These are phyloP conservation scores for Dendrolimus punctatus DNA, from an alignment of 1,140 invertebrate genomes.

Conservation along the genomic window DNA sequence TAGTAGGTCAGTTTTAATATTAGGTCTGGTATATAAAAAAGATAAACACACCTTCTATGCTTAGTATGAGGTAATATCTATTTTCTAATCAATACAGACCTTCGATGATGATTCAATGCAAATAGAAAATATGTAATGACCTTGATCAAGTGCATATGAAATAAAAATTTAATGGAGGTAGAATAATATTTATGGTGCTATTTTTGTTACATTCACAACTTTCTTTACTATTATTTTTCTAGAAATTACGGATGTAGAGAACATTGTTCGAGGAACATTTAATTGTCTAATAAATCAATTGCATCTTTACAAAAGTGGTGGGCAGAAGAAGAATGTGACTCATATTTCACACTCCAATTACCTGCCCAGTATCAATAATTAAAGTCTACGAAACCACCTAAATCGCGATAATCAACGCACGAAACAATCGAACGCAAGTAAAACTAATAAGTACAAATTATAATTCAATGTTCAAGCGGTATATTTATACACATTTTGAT, in stretches of 20 bases:
- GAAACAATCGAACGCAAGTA: slow-evolving; percentile 52
- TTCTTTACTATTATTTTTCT: neutral
- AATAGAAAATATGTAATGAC: slow-evolving; percentile 26
- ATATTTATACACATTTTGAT: slow-evolving; percentile 17
- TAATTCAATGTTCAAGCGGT: neutral
- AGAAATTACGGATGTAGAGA: slow-evolving; percentile 7
- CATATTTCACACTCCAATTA: slow-evolving; percentile 68
- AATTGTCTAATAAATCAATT: slow-evolving; percentile 44
- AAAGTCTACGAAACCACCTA: slow-evolving; percentile 49
- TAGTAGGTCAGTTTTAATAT: too few species aligned
- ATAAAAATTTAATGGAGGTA: slow-evolving; percentile 13
- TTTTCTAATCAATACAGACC: slow-evolving; percentile 12
- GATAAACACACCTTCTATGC: neutral
- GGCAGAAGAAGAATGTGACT: slow-evolving; percentile 54
- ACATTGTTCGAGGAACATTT: slow-evolving; percentile 9
- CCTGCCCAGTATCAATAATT: slow-evolving; percentile 57
- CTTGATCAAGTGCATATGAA: slow-evolving; percentile 10
- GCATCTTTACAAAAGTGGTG: slow-evolving; percentile 53
- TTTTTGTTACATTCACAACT: slow-evolving; percentile 3
- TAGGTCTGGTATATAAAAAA: neutral
- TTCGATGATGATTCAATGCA: slow-evolving; percentile 29
- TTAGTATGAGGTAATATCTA: neutral
- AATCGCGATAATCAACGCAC: slow-evolving; percentile 50
- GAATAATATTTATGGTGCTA: neutral
- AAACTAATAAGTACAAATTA: slow-evolving; percentile 24